Conservation (phyloP, 2,888 invertebrate species). For the Synergus laeviventris region DNA sequence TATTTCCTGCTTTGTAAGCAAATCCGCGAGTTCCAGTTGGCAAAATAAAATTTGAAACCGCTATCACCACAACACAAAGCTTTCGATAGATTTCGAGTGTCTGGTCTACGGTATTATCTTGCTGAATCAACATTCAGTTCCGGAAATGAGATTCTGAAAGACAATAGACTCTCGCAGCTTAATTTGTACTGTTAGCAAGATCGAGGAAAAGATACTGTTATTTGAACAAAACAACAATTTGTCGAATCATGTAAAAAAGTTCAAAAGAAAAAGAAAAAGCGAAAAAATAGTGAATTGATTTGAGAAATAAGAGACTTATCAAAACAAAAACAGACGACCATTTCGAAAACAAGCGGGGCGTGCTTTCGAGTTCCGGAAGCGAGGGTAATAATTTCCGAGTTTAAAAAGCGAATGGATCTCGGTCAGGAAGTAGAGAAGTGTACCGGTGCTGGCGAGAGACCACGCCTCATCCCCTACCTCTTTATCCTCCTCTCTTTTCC, state of each 20-base stretch:
- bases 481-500: constrained; percentile 41
- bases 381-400: constrained; percentile 5
- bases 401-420: constrained; percentile 58
- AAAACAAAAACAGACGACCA: constrained; percentile 26
- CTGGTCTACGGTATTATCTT: not conserved
- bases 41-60: not conserved
- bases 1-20: not conserved
- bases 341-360: constrained; percentile 29
- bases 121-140: not conserved
- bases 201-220: not conserved
- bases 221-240: not conserved
- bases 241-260: not conserved
- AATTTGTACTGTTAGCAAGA: not conserved
- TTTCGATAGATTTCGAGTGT: not conserved
- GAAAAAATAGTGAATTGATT: not conserved
- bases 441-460: constrained; percentile 44
- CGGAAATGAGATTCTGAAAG: not conserved
- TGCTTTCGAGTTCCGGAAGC: constrained; percentile 37
- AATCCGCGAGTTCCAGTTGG: not conserved
- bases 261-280: not conserved
- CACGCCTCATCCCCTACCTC: constrained; percentile 49
- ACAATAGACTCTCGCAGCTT: not conserved
- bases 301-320: not conserved
- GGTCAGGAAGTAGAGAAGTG: constrained; percentile 60
- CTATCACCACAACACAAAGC: not conserved